Evolutionary conservation across 2,113 vertebrate genomes (phyloP).

Genomic region (Agapornis roseicollis): DNA sequence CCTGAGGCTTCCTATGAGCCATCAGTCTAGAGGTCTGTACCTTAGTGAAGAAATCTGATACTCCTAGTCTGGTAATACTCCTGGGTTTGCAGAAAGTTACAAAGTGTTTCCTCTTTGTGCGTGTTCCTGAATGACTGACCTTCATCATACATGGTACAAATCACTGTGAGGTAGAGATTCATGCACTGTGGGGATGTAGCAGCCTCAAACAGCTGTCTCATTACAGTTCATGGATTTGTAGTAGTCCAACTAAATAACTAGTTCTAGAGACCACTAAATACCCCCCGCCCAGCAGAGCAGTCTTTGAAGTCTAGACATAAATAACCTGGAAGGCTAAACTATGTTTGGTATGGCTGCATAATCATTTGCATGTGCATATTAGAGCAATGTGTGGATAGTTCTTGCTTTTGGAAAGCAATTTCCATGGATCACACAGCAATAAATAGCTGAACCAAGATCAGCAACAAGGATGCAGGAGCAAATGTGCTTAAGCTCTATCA

Average conservation of each 20-base stretch:
- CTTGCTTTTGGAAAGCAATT: not conserved
- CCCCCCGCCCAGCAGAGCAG: not conserved
- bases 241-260: not conserved
- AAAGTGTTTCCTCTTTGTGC: not conserved
- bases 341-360: not conserved
- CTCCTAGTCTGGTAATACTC: not conserved
- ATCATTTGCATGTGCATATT: not conserved
- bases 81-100: not conserved
- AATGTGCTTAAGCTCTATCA: not conserved
- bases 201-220: not conserved
- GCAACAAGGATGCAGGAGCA: not conserved
- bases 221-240: not conserved
- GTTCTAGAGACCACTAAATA: not conserved
- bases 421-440: not conserved
- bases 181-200: not conserved
- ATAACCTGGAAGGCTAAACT: not conserved
- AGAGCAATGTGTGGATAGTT: not conserved
- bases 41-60: not conserved
- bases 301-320: not conserved
- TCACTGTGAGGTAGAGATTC: not conserved
- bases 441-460: not conserved
- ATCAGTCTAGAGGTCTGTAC: not conserved
- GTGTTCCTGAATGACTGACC: not conserved
- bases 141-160: not conserved
- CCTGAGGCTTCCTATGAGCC: not conserved